These are phyloP conservation scores for Maniola hyperantus DNA, from an alignment of 2,888 invertebrate genomes.

Conservation along the genomic window DNA sequence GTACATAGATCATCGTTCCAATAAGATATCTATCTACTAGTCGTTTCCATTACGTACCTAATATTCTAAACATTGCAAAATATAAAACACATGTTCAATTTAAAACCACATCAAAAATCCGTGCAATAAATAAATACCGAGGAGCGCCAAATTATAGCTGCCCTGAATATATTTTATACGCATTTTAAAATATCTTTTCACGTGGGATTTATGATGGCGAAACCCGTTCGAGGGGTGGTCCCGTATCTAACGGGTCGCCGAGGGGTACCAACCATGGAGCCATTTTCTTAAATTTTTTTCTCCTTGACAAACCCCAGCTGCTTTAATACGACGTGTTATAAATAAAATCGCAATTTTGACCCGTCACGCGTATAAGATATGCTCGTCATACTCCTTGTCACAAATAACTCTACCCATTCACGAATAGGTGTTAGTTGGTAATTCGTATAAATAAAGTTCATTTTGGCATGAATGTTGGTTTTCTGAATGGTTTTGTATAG, in stretches of 20 bases:
- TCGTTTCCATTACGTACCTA: neutral
- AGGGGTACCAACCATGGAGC: slow-evolving; percentile 62
- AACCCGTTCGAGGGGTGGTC: slow-evolving; percentile 80
- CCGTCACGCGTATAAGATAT: slow-evolving; percentile 77
- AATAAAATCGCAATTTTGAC: slow-evolving; percentile 82
- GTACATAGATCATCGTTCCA: too few relatives aligned
- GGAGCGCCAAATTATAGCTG: slow-evolving; percentile 74
- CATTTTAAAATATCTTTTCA: slow-evolving; percentile 81
- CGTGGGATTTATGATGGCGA: slow-evolving; percentile 78
- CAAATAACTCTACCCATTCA: slow-evolving; percentile 43
- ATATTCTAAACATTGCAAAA: slow-evolving; percentile 20
- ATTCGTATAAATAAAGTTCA: slow-evolving; percentile 39
- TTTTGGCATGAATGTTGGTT: slow-evolving; percentile 41
- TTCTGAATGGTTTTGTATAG: slow-evolving; percentile 45
- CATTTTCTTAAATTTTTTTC: slow-evolving; percentile 77
- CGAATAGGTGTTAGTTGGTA: slow-evolving; percentile 33
- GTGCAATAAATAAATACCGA: slow-evolving; percentile 68
- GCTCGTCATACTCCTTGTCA: slow-evolving; percentile 61
- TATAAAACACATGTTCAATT: slow-evolving; percentile 66
- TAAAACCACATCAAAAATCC: slow-evolving; percentile 52
- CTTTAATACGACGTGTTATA: slow-evolving; percentile 76
- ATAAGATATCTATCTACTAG: neutral
- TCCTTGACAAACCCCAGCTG: slow-evolving; percentile 81
- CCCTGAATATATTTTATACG: slow-evolving; percentile 81
- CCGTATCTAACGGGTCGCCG: slow-evolving; percentile 52